These are phyloP conservation scores for Dipodomys merriami DNA, from an alignment of 2,113 vertebrate species.

Conservation along the genomic window DNA sequence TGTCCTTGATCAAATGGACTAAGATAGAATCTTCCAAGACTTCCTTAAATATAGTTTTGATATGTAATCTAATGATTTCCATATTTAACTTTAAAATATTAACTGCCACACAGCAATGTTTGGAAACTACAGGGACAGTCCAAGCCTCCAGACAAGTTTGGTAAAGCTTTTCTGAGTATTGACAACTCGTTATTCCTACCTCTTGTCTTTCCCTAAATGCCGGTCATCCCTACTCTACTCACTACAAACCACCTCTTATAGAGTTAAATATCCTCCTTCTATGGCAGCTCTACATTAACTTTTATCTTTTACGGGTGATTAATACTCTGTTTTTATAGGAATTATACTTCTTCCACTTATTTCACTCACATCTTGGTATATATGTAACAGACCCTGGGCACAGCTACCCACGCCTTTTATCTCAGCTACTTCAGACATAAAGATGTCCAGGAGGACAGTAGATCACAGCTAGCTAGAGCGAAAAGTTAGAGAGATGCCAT, in stretches of 20 bases:
- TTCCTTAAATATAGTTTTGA: slow-evolving; percentile 3
- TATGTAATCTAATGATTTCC: slow-evolving; percentile 18
- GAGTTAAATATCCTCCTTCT: not conserved
- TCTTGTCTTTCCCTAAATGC: not conserved
- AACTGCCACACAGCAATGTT: not conserved
- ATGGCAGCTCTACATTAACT: not conserved
- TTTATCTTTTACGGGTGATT: not conserved
- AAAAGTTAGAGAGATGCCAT: no score
- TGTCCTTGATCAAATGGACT: no score
- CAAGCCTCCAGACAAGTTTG: not conserved
- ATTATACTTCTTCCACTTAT: not conserved
- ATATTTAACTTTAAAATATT: not conserved
- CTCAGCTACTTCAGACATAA: no score
- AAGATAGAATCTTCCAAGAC: not conserved
- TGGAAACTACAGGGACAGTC: not conserved
- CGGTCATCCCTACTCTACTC: not conserved
- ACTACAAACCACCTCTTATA: not conserved
- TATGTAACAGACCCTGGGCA: not conserved
- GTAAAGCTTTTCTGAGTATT: not conserved
- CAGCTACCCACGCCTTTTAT: no score
- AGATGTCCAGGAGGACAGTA: no score
- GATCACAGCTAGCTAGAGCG: no score
- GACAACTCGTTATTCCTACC: not conserved
- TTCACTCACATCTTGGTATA: not conserved
- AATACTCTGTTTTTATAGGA: not conserved